These are phyloP conservation scores for Unio pictorum DNA, from an alignment of 2,888 invertebrate genomes.

Conservation along the genomic window DNA sequence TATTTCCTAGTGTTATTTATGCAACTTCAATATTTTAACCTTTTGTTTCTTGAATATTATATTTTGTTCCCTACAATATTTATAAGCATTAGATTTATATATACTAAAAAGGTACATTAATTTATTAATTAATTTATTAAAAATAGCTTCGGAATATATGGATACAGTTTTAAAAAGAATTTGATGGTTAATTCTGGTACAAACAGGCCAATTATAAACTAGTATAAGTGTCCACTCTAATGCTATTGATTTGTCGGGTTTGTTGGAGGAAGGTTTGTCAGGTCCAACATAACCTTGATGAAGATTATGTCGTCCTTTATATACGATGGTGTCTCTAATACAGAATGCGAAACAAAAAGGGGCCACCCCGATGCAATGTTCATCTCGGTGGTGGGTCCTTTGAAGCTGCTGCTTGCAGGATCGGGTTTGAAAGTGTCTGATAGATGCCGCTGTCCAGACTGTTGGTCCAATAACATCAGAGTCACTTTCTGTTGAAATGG, in stretches of 20 bases:
- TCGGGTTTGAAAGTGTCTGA: slow-evolving; percentile 66
- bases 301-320: slow-evolving; percentile 61
- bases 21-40: no score
- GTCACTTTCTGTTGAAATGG: slow-evolving; percentile 66
- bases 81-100: no score
- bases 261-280: slow-evolving; percentile 1
- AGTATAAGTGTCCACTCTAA: no score
- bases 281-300: slow-evolving; percentile 52
- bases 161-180: no score
- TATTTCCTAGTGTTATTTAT: no score
- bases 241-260: background rate
- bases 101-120: no score
- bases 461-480: slow-evolving; percentile 63
- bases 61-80: no score
- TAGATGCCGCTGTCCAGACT: slow-evolving; percentile 42
- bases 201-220: no score
- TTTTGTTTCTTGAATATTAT: no score
- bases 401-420: slow-evolving; percentile 61
- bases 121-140: no score
- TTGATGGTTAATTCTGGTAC: no score
- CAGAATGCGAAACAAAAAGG: slow-evolving; percentile 54
- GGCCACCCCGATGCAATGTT: slow-evolving; percentile 67
- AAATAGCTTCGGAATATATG: no score
- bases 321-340: slow-evolving; percentile 48
- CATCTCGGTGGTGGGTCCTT: slow-evolving; percentile 62